A percentile compares a stretch with the other conserved stretches of the same genome.
These are phyloP conservation scores for Ennomos quercinarius DNA, from an alignment of 2,888 invertebrate species.

Conservation along the genomic window DNA sequence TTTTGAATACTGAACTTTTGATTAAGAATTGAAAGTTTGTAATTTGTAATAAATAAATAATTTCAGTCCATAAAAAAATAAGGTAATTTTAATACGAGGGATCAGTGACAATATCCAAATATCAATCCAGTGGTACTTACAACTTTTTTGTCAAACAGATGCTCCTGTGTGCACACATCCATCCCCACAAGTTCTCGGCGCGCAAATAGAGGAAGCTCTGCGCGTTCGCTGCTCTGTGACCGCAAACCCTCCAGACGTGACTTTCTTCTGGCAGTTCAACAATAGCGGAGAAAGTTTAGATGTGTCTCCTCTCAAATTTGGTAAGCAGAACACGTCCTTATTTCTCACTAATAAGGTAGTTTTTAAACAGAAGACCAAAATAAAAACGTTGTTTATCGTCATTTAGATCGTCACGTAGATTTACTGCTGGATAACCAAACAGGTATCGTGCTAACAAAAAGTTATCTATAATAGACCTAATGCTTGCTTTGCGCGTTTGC, in stretches of 20 bases:
- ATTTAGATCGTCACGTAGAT: too few species aligned
- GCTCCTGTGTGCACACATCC: slow-evolving; percentile 92
- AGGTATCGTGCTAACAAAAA: too few species aligned
- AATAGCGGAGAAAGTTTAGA: slow-evolving; percentile 95
- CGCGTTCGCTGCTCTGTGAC: slow-evolving; percentile 94
- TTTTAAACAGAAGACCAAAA: too few species aligned
- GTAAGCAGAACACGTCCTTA: slow-evolving; percentile 51
- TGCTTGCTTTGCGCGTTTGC: slow-evolving; percentile 90
- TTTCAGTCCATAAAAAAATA: too few species aligned
- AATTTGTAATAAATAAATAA: too few species aligned
- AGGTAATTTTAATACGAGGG: too few species aligned
- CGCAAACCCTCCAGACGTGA: slow-evolving; percentile 94
- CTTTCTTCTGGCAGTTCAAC: slow-evolving; percentile 96
- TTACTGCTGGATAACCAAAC: too few species aligned
- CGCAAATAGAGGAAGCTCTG: slow-evolving; percentile 92
- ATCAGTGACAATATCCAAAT: too few species aligned
- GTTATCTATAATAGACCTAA: too few species aligned
- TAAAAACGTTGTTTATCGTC: too few species aligned
- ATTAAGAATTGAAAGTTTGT: too few species aligned
- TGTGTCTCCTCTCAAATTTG: slow-evolving; percentile 88
- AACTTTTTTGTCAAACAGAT: slow-evolving; percentile 80
- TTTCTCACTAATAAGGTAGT: background rate
- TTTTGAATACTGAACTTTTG: too few species aligned
- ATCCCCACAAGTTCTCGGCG: slow-evolving; percentile 92
- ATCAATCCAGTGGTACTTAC: background rate